phyloP scores from a whole-genome alignment of 2,888 invertebrate species.

The Brassicogethes aeneus region DNA sequence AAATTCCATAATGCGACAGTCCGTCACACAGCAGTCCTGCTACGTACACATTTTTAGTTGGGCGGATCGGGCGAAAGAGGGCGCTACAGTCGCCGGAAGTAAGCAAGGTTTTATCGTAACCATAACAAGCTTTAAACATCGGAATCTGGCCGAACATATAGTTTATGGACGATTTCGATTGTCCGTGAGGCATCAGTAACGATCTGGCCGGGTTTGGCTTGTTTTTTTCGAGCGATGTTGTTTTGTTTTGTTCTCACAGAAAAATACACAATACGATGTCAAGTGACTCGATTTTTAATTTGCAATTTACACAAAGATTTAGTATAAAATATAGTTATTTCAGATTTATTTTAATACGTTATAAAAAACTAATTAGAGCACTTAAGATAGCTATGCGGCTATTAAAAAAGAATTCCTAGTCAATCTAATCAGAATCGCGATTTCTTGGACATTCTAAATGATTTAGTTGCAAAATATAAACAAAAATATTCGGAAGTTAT shows the following conservation, averaged over 20 bases:
- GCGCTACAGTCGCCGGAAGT: constrained; percentile 30
- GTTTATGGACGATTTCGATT: neutral
- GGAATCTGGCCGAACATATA: neutral
- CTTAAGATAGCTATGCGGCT: no score
- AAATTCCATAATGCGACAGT: neutral
- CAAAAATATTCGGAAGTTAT: no score
- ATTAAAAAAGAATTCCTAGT: no score
- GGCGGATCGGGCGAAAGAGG: constrained; percentile 19
- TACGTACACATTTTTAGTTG: neutral
- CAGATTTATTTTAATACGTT: no score
- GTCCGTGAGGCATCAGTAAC: neutral
- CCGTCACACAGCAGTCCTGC: neutral
- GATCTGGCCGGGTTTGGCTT: neutral
- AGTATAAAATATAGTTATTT: no score
- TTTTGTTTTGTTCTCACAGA: constrained; percentile 9
- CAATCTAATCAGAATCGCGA: no score
- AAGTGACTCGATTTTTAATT: no score
- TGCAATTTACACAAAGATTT: no score
- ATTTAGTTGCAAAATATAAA: no score
- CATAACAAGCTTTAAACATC: constrained; percentile 6
- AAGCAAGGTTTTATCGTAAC: constrained; percentile 36
- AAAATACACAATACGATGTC: constrained; percentile 7
- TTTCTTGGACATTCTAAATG: no score
- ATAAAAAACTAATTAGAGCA: no score
- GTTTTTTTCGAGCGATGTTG: neutral